Conservation (phyloP, 2,113 vertebrate species). For the Tretioscincus oriximinensis region DNA sequence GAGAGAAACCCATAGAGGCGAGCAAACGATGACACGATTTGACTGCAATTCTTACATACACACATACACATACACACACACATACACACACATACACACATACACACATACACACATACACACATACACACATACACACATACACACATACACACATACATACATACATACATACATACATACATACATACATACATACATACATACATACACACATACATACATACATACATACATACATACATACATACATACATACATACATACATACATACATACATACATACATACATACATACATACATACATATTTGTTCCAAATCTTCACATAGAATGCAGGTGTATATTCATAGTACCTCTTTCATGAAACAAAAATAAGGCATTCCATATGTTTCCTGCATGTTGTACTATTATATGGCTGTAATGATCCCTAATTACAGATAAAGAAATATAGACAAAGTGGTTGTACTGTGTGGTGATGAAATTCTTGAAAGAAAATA, state of each 20-base stretch:
- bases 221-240: too few relatives aligned
- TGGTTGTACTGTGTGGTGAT: background rate
- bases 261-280: background rate
- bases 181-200: too few relatives aligned
- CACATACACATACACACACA: too few relatives aligned
- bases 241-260: too few relatives aligned
- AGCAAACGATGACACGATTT: rapidly evolving
- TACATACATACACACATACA: background rate
- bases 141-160: too few relatives aligned
- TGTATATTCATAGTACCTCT: background rate
- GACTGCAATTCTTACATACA: background rate
- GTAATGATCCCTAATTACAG: background rate
- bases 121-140: too few relatives aligned
- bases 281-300: too few relatives aligned
- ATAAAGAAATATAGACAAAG: background rate
- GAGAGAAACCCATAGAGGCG: slow-evolving; percentile 27
- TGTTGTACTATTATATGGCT: background rate
- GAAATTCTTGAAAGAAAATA: background rate
- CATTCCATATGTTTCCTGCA: background rate
- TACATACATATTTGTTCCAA: background rate
- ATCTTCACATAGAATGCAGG: background rate
- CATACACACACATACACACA: too few relatives aligned
- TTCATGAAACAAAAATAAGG: background rate
- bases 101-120: too few relatives aligned
- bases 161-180: background rate